Evolutionary conservation across 2,888 invertebrate genomes (phyloP).

Genomic region (Drosophila mimetica): DNA sequence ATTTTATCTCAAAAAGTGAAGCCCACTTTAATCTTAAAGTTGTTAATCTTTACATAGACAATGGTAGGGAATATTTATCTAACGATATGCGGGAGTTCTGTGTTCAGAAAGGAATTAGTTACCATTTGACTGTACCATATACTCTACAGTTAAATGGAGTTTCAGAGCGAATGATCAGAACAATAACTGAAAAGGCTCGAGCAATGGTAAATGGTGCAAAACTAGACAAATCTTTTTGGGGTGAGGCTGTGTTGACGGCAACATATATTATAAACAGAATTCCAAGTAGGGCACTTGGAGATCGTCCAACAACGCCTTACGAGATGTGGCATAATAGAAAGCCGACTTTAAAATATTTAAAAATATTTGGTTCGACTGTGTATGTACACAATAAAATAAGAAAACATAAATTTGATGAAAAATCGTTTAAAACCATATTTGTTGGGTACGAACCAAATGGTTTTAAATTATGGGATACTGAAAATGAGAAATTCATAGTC

Average conservation of each 20-base stretch:
- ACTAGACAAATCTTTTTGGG: not conserved
- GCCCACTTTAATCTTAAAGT: not conserved
- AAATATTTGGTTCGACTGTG: conserved; percentile 1
- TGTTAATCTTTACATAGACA: conserved; percentile 1
- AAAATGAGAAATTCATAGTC: not conserved
- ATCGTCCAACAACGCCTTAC: not conserved
- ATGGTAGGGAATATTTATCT: not conserved
- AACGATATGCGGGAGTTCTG: too few species aligned
- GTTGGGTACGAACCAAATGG: not conserved
- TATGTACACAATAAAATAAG: not conserved
- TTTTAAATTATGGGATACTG: not conserved
- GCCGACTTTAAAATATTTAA: not conserved
- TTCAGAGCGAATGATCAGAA: conserved; percentile 1
- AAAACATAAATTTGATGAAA: not conserved
- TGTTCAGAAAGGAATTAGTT: conserved; percentile 1
- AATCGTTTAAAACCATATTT: not conserved
- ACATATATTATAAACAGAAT: not conserved
- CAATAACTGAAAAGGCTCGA: not conserved
- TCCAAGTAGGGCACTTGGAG: not conserved
- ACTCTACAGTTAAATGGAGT: conserved; percentile 2
- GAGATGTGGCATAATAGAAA: not conserved
- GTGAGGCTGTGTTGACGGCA: not conserved
- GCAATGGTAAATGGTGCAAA: conserved; percentile 1
- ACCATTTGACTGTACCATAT: not conserved
- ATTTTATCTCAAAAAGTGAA: not conserved